These are phyloP conservation scores for Cyaniris semiargus DNA, from an alignment of 2,888 invertebrate genomes.

Conservation along the genomic window DNA sequence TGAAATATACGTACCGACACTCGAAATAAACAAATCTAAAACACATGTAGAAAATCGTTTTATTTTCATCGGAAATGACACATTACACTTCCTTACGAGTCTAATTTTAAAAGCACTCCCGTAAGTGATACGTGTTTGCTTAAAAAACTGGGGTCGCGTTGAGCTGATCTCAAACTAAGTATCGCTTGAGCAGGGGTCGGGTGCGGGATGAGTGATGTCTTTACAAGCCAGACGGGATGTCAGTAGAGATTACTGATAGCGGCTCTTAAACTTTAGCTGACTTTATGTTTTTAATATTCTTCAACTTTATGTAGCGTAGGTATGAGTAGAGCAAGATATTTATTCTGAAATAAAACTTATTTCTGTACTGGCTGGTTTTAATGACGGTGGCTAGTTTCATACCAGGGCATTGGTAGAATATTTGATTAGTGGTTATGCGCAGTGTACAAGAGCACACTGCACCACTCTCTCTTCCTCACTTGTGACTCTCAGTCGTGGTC, in stretches of 20 bases:
- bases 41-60: slow-evolving; percentile 24
- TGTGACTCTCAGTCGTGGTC: too few species aligned
- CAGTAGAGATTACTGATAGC: slow-evolving; percentile 51
- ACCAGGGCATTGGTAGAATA: too few species aligned
- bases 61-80: slow-evolving; percentile 68
- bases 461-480: too few species aligned
- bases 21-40: neutral
- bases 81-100: slow-evolving; percentile 58
- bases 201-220: slow-evolving; percentile 76
- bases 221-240: slow-evolving; percentile 73
- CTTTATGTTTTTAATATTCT: neutral
- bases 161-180: slow-evolving; percentile 51
- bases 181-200: slow-evolving; percentile 59
- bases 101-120: slow-evolving; percentile 43
- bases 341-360: too few species aligned
- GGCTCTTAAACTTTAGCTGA: slow-evolving; percentile 53
- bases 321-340: too few species aligned
- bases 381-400: too few species aligned
- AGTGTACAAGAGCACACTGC: too few species aligned
- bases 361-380: too few species aligned
- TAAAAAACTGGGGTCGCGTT: slow-evolving; percentile 43
- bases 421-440: too few species aligned
- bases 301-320: too few species aligned
- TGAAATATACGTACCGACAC: neutral
- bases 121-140: slow-evolving; percentile 19